Base-by-base conservation (phyloP, 2,797 vertebrate genomes). In the Echeneis naucrates region DNA sequence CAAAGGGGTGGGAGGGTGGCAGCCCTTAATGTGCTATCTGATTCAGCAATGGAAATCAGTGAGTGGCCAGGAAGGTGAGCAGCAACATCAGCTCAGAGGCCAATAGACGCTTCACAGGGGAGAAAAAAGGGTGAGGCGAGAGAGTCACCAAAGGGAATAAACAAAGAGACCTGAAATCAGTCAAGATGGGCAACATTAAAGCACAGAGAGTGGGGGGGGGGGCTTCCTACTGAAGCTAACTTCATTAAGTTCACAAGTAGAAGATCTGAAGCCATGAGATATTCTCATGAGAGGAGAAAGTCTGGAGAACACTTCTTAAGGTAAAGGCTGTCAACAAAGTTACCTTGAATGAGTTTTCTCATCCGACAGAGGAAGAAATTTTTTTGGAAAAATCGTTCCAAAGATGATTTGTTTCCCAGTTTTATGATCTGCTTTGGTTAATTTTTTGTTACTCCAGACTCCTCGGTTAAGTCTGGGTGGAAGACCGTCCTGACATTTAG, bases 21-120 rank as follows among this genome's bases (percentile, higher is more conserved):
- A 26, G 7, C 13, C 54, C 56, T 23, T 52, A 50, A 70, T 72
- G 80, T 87, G 68, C 56, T 60, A 60, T 62, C 62, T 59, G 60
- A 88, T 88, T 84, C 66, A 65, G 77, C 77, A 58, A 67, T 30
- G 42, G 14, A 71, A 77, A 81, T 65, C 68, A 19, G 55, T 4
- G 52, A 59, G 75, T 61, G 70, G 38, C 32, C 40, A n/a, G 40
- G 63, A 80, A 87, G 75, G 84, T 81, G 66, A 82, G 64, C 24
- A 13, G 65, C 54, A 71, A 16, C 0, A 78, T 75, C 53, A 53
- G 65, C 53, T 30, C 50, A 26, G n/a, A 42, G 26, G 40, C 40
- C 27, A 3, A 0, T 13, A 60, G 50, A 17, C 6, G 1, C 17
- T 5, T 33, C 16, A 23, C n/a, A 52, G 27, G 69, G 7, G 17